phyloP scores from a whole-genome alignment of 2,888 invertebrate species.

The Cataglyphis altisquamis region DNA sequence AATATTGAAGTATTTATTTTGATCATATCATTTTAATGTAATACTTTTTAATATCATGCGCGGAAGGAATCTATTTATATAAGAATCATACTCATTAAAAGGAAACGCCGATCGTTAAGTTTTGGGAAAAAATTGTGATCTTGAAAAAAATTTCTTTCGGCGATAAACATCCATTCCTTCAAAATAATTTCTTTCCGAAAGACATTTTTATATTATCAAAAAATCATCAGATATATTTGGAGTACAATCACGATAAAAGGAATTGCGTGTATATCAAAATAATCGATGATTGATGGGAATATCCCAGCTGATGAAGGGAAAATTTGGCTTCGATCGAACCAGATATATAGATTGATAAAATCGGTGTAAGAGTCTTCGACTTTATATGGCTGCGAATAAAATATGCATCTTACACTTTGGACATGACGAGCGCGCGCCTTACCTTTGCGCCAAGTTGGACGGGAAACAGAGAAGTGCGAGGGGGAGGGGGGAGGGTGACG shows the following conservation, averaged over 20 bases:
- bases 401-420: constrained; percentile 25
- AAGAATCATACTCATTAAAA: neutral
- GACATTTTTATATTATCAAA: constrained; percentile 4
- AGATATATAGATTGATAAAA: neutral
- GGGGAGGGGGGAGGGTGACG: neutral
- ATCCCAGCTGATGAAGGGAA: neutral
- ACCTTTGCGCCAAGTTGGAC: neutral
- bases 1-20: neutral
- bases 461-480: constrained; percentile 5
- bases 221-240: neutral
- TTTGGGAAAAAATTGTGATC: neutral
- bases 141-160: neutral
- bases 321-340: neutral
- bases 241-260: neutral
- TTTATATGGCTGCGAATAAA: neutral
- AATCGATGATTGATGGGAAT: neutral
- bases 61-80: neutral
- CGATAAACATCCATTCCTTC: neutral
- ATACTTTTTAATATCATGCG: neutral
- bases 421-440: constrained; percentile 26
- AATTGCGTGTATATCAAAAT: neutral
- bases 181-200: neutral
- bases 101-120: neutral
- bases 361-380: neutral
- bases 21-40: neutral